Evolutionary conservation across 2,888 invertebrate species (phyloP), one percentile per base, ranked within the genome.

Genomic region (Pandemis corylana): DNA sequence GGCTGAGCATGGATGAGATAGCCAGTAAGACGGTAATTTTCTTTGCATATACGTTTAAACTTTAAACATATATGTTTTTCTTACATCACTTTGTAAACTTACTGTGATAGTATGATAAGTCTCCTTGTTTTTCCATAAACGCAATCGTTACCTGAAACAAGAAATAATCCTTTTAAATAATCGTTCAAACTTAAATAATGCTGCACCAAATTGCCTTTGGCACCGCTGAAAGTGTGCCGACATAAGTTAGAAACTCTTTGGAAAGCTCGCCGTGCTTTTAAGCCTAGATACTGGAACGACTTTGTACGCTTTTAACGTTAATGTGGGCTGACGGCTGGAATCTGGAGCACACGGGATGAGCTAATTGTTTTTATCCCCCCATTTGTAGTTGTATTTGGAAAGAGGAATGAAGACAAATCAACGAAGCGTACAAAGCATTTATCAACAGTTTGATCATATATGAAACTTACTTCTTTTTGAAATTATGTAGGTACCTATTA

Each of bases 221-320:
- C 68, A 69, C 65, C 20, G 64, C 65, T 36, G 28, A 65, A 65
- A 49, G 73, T 73, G 69, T 49, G 69, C 49, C 69, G 28, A 64
- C 44, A 69, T 69, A 73, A 65, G 51, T 68, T 61, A 73, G 73
- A 65, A 73, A 73, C 65, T 65, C 49, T 64, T 73, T 69, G 42
- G 41, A 69, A 69, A 68, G 68, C 62, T 63, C 68, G 71, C 20
- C 49, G 44, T 36, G 68, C 68, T 73, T 73, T 73, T 56, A 73
- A 73, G 68, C 72, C 63, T 68, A 64, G 72, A 73, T 46, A 56
- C 72, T 73, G 68, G 68, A 44, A 73, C 64, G 56, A 56, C 68
- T 68, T 36, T 64, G 68, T 69, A 69, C 64, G 73, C 69, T 73
- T 73, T 73, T 73, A 73, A 69, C 73, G 65, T 49, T 73, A 73